Evolutionary conservation across 2,797 vertebrate species (phyloP).

Genomic region (Cyprinodon diabolis): DNA sequence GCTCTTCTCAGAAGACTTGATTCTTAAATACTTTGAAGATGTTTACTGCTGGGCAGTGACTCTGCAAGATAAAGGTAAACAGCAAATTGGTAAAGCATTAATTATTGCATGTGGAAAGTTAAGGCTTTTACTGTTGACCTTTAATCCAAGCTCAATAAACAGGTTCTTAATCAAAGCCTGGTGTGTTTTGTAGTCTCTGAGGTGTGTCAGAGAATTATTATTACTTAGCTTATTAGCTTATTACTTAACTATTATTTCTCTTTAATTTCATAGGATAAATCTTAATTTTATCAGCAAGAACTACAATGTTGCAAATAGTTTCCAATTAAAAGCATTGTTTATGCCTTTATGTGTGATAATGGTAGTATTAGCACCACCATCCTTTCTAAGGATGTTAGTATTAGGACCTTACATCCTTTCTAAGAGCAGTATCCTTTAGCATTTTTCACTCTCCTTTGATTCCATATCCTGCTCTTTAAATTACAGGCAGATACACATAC

Average conservation of each 20-base stretch:
- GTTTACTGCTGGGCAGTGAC: not conserved
- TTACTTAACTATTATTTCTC: no score
- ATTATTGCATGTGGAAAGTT: not conserved
- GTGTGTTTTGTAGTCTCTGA: not conserved
- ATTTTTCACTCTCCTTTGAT: not conserved
- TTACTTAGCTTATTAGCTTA: no score
- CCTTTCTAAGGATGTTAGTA: not conserved
- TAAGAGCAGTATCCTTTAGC: constrained; percentile 9
- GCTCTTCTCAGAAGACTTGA: not conserved
- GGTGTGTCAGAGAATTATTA: not conserved
- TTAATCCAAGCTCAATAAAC: not conserved
- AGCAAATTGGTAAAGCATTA: not conserved
- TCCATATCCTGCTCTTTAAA: not conserved
- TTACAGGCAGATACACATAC: constrained; percentile 20
- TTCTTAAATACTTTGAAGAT: not conserved
- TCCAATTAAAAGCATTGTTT: not conserved
- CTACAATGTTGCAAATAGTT: not conserved
- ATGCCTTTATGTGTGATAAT: not conserved
- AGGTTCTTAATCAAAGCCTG: not conserved
- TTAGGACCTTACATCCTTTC: not conserved
- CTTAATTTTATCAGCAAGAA: not conserved
- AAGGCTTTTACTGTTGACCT: not conserved
- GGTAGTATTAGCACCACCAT: not conserved
- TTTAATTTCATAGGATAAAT: not conserved
- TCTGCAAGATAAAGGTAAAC: not conserved